phyloP scores from a whole-genome alignment of 2,113 vertebrate genomes.

The Misgurnus anguillicaudatus region DNA sequence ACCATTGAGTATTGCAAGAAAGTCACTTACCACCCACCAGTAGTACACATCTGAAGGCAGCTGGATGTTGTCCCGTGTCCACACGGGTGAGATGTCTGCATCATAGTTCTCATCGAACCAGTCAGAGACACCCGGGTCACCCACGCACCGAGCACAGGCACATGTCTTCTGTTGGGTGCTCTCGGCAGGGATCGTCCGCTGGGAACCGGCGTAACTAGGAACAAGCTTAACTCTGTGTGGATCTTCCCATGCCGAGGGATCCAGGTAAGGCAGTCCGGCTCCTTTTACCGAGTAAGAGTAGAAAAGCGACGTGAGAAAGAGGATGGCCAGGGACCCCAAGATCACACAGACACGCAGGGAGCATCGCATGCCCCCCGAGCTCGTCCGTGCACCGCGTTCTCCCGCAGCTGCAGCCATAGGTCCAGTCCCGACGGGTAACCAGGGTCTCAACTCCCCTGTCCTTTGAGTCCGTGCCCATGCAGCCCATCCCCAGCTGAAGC shows the following conservation, averaged over 20 bases:
- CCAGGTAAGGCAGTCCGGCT: slow-evolving; percentile 82
- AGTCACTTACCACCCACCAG: slow-evolving; percentile 97
- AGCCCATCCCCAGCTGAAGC: slow-evolving; percentile 53
- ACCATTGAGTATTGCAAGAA: not conserved
- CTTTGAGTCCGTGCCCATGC: slow-evolving; percentile 51
- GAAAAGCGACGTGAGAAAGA: slow-evolving; percentile 93
- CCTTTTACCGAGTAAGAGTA: slow-evolving; percentile 92
- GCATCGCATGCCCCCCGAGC: slow-evolving; percentile 80
- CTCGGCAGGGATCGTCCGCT: slow-evolving; percentile 70
- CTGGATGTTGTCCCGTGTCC: slow-evolving; percentile 92
- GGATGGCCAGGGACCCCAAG: slow-evolving; percentile 82
- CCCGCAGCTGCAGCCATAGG: slow-evolving; percentile 25
- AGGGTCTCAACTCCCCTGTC: slow-evolving; percentile 36
- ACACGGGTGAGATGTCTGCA: slow-evolving; percentile 84
- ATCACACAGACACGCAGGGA: slow-evolving; percentile 90
- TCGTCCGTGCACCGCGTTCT: slow-evolving; percentile 39
- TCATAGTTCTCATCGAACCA: slow-evolving; percentile 95
- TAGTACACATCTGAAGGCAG: slow-evolving; percentile 89
- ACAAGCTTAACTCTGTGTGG: slow-evolving; percentile 88
- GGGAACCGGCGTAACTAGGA: slow-evolving; percentile 82
- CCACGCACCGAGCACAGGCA: slow-evolving; percentile 82
- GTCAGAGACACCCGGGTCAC: slow-evolving; percentile 75
- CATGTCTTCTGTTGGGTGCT: slow-evolving; percentile 76
- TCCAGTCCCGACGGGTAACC: slow-evolving; percentile 20
- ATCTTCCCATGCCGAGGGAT: slow-evolving; percentile 79